Base-by-base conservation (phyloP, 2,797 vertebrate species). In the Rhinatrema bivittatum region DNA sequence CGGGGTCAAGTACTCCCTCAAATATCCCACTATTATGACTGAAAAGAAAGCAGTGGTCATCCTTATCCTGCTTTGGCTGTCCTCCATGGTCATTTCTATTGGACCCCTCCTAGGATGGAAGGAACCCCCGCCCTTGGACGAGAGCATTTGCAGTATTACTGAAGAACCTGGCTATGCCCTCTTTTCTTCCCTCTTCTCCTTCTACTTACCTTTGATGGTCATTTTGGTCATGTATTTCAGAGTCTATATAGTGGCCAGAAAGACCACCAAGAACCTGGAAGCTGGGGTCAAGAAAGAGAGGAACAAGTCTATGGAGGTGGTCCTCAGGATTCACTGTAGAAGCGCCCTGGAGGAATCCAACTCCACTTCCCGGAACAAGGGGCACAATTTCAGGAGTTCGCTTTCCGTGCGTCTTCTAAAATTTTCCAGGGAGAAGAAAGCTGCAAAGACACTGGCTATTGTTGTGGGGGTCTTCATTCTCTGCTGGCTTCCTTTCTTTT, bases 401-500 rank as follows among this genome's bases (percentile, higher is more conserved):
- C 88, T 99, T 2, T 99, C 96, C 0, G 87, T 99, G 39, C 77
- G 96, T 12, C 83, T 99, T 22, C 85, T 98, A 78, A 98, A 97
- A 79, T 99, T 99, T 74, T 99, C 95, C 73, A 71, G 94, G 5
- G 96, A 99, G 79, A 99, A 98, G 34, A 98, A 96, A 42, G 96
- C 96, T 2, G 96, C 96, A 31, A 98, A 99, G 62, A 99, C 96
- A 2, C 82, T 99, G 1, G 95, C 94, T 39, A 98, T 98, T 38
- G 96, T 99, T 1, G 96, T 99, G 29, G 96, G 96, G 3, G 93
- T 97, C 71, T 99, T 99, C 72, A 94, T 97, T 48, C 72, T 98
- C 53, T 99, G 96, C 67, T 99, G 96, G 95, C 82, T 99, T 44
- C 96, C 94, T 0, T 98, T 99, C 72, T 99, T 98, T 85, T 91